Evolutionary conservation across 2,888 invertebrate genomes (phyloP).

Genomic region (Leucozona laternaria): DNA sequence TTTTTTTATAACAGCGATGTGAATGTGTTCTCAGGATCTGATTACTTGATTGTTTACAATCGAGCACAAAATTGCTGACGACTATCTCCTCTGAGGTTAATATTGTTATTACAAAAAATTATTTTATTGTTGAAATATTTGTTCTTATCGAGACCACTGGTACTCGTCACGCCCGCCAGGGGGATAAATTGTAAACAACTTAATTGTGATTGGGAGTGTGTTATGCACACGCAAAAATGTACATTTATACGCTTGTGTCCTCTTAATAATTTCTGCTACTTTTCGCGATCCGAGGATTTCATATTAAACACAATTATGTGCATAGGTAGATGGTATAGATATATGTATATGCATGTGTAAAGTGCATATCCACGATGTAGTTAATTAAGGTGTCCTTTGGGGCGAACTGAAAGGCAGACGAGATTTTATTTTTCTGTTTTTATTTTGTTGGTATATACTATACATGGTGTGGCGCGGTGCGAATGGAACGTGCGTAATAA

Average conservation of each 20-base stretch:
- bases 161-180: constrained; percentile 34
- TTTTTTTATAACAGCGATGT: constrained; percentile 15
- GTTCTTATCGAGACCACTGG: constrained; percentile 53
- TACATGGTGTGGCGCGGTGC: no score
- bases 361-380: constrained; percentile 19
- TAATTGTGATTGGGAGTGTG: constrained; percentile 15
- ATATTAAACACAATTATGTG: not conserved
- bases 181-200: constrained; percentile 25
- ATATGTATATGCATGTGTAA: not conserved
- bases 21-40: constrained; percentile 55
- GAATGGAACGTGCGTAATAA: constrained; percentile 45
- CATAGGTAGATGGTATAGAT: no score
- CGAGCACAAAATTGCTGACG: constrained; percentile 52
- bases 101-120: constrained; percentile 66
- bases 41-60: constrained; percentile 65
- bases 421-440: no score
- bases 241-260: constrained; percentile 1
- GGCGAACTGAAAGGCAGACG: constrained; percentile 30
- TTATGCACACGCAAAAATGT: not conserved
- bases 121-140: constrained; percentile 71
- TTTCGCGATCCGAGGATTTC: not conserved
- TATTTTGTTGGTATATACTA: not conserved
- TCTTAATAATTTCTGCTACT: constrained; percentile 31
- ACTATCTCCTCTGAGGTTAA: constrained; percentile 67
- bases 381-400: constrained; percentile 67